Conservation (phyloP, 2,113 vertebrate species). For the Vanacampus margaritifer region DNA sequence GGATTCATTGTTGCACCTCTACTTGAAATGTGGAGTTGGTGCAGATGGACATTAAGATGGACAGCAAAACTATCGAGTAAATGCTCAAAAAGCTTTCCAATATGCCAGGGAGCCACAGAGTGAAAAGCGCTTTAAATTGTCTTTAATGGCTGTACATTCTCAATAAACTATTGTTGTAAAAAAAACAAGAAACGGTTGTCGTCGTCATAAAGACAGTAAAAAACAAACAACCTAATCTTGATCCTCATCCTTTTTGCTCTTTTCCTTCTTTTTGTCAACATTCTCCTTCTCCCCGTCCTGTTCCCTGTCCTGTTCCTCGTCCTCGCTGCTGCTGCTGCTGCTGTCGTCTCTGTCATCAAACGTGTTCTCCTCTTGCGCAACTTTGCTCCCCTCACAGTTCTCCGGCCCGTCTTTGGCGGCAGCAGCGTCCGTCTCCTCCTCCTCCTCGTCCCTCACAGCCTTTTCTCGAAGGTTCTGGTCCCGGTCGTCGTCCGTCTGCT, state of each 20-base stretch:
- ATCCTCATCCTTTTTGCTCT: slow-evolving; percentile 11
- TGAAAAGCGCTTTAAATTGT: neutral
- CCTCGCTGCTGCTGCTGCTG: slow-evolving; percentile 30
- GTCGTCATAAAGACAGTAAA: slow-evolving; percentile 11
- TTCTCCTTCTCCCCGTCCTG: slow-evolving; percentile 20
- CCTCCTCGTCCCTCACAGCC: slow-evolving; percentile 43
- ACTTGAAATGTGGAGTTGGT: no score
- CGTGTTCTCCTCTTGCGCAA: neutral
- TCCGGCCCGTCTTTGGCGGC: neutral
- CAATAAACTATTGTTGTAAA: slow-evolving; percentile 11
- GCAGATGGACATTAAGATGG: no score
- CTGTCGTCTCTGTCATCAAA: slow-evolving; percentile 38
- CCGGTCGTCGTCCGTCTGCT: slow-evolving; percentile 60
- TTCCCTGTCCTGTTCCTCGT: slow-evolving; percentile 46
- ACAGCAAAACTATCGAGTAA: neutral
- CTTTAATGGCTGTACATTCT: slow-evolving; percentile 23
- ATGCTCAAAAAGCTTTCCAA: neutral
- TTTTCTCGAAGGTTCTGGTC: slow-evolving; percentile 23
- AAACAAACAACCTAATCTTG: slow-evolving; percentile 33
- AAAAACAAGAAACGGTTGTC: neutral
- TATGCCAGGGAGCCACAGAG: slow-evolving; percentile 37
- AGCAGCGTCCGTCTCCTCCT: slow-evolving; percentile 54
- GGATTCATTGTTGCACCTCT: no score
- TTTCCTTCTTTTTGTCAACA: slow-evolving; percentile 15
- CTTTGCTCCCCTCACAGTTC: neutral